Percentiles rank a stretch among this genome's conserved stretches.
phyloP scores from a whole-genome alignment of 2,888 invertebrate species.

The Metellina segmentata region DNA sequence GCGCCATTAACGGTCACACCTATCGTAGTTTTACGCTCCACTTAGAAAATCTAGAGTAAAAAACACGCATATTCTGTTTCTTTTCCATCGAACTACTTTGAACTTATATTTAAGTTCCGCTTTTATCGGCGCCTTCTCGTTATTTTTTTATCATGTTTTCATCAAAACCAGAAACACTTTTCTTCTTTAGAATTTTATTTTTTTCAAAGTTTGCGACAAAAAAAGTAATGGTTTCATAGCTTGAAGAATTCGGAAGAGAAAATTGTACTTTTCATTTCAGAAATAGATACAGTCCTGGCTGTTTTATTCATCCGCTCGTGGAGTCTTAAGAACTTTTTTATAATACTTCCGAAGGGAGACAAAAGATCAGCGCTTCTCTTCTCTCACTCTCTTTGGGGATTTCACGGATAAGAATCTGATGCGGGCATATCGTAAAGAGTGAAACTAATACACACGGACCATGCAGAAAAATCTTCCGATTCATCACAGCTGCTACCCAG shows the following conservation, averaged over 20 bases:
- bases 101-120: too few relatives aligned
- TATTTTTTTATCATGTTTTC: too few relatives aligned
- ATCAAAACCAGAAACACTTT: too few relatives aligned
- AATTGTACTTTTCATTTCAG: too few relatives aligned
- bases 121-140: too few relatives aligned
- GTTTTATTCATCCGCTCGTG: neutral
- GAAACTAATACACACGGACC: neutral
- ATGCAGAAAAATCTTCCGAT: constrained; percentile 3
- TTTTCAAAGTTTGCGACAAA: neutral
- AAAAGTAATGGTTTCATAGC: neutral
- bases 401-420: neutral
- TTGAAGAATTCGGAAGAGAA: neutral
- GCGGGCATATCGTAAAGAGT: neutral
- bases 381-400: neutral
- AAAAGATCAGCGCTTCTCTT: neutral
- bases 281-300: neutral
- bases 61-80: too few relatives aligned
- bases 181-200: neutral
- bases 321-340: neutral
- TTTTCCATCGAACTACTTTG: too few relatives aligned
- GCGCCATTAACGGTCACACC: too few relatives aligned
- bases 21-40: too few relatives aligned
- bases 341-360: neutral
- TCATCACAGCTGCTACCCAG: neutral
- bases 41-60: too few relatives aligned